phyloP scores from a whole-genome alignment of 2,797 vertebrate genomes.

The Remorina albescens region DNA sequence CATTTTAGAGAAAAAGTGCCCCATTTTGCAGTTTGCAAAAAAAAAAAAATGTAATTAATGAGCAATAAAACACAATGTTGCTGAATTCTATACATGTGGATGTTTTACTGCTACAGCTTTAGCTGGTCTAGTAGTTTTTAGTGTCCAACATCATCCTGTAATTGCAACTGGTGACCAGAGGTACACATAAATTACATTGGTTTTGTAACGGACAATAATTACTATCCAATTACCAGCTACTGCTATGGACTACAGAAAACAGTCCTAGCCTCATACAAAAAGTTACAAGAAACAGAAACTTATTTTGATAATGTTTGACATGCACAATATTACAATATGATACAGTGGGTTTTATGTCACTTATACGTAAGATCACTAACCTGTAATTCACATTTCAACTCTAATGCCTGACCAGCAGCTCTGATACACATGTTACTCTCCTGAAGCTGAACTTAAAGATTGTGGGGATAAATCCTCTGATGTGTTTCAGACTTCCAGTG shows the following conservation, averaged over 20 bases:
- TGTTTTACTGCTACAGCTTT: neutral
- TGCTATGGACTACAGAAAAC: too few relatives aligned
- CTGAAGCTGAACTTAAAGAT: slow-evolving; percentile 18
- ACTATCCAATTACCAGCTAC: too few relatives aligned
- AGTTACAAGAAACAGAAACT: too few relatives aligned
- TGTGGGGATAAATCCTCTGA: slow-evolving; percentile 26
- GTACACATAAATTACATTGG: too few relatives aligned
- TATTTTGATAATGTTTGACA: too few relatives aligned
- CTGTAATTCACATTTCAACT: neutral
- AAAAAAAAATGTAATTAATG: neutral
- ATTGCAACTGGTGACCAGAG: too few relatives aligned
- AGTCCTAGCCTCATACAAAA: too few relatives aligned
- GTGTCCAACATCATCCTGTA: too few relatives aligned
- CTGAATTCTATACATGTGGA: neutral
- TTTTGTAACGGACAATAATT: too few relatives aligned
- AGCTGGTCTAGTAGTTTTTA: too few relatives aligned
- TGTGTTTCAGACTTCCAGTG: slow-evolving; percentile 5
- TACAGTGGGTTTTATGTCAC: too few relatives aligned
- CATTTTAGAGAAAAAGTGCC: neutral
- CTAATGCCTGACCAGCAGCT: neutral
- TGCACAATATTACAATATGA: too few relatives aligned
- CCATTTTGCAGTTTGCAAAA: neutral
- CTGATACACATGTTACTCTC: neutral
- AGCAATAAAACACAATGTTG: neutral
- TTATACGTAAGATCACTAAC: neutral